Percentiles rank a stretch among this genome's conserved stretches.
These are phyloP conservation scores for Sinonovacula constricta DNA, from an alignment of 1,140 invertebrate species.

Conservation along the genomic window DNA sequence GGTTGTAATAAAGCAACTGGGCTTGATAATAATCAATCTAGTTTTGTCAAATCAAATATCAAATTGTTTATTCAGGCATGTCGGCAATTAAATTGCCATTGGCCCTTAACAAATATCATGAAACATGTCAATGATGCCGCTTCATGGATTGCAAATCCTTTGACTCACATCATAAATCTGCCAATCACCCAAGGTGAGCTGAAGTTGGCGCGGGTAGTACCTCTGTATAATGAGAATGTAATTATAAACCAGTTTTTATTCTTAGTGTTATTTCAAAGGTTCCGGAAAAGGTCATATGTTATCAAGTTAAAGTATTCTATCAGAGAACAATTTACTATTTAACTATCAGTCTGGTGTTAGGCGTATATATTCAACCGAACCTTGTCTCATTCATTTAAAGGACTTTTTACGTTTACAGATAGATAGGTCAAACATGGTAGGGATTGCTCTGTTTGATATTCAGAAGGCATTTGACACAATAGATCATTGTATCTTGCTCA, in stretches of 20 bases:
- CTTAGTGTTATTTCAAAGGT: constrained; percentile 35
- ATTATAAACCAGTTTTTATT: constrained; percentile 37
- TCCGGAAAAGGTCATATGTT: constrained; percentile 18
- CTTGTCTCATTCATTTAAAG: constrained; percentile 26
- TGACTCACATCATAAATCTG: constrained; percentile 21
- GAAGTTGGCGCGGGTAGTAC: too few species aligned
- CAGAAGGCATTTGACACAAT: constrained; percentile 57
- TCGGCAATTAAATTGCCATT: too few species aligned
- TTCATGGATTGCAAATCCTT: neutral
- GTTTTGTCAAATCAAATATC: constrained; percentile 30
- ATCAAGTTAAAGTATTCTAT: constrained; percentile 18
- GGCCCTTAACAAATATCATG: too few species aligned
- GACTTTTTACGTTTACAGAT: constrained; percentile 14
- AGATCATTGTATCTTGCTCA: constrained; percentile 41
- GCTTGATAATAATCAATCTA: constrained; percentile 13
- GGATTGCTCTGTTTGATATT: constrained; percentile 45
- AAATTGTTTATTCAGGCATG: too few species aligned
- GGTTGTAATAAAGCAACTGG: constrained; percentile 21
- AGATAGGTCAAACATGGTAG: too few species aligned
- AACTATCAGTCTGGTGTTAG: constrained; percentile 34
- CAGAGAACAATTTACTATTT: constrained; percentile 17
- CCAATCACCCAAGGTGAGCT: constrained; percentile 12
- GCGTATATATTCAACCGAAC: constrained; percentile 22
- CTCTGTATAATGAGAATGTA: too few species aligned
- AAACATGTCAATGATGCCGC: too few species aligned